Conservation (phyloP, 2,113 vertebrate genomes). For the Actinemys pallida region DNA sequence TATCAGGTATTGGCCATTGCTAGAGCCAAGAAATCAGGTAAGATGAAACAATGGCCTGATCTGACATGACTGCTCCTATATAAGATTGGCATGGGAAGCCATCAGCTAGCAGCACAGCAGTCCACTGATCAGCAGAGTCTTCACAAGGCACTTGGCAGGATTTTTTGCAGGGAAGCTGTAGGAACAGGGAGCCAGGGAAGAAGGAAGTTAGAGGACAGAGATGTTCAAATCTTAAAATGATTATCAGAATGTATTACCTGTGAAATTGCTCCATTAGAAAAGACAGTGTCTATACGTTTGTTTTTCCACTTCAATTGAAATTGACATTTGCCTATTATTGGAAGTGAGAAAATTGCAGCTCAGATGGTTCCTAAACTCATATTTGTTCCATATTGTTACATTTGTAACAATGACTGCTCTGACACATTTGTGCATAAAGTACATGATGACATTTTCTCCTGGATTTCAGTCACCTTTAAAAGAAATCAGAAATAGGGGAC, state of each 20-base stretch:
- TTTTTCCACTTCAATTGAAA: conserved; percentile 40
- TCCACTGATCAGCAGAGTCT: neutral
- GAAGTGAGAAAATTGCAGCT: conserved; percentile 32
- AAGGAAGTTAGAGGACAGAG: neutral
- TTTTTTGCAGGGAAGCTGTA: neutral
- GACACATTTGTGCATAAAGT: neutral
- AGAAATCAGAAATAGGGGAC: neutral
- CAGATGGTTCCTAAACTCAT: conserved; percentile 42
- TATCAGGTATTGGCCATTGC: neutral
- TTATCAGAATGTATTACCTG: neutral
- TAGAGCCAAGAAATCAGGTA: neutral
- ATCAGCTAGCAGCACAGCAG: neutral
- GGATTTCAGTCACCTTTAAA: conserved; percentile 49
- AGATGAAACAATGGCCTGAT: neutral
- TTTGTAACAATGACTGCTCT: conserved; percentile 50
- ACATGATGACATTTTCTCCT: conserved; percentile 21
- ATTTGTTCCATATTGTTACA: conserved; percentile 34
- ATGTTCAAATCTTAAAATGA: neutral
- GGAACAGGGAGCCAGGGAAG: neutral
- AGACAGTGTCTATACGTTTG: neutral
- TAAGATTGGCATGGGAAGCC: neutral
- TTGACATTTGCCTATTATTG: conserved; percentile 4
- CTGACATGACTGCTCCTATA: neutral
- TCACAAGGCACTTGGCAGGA: neutral
- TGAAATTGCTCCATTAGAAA: neutral